Base-by-base conservation (phyloP, 2,797 vertebrate genomes). In the Acrocephalus scirpaceus region DNA sequence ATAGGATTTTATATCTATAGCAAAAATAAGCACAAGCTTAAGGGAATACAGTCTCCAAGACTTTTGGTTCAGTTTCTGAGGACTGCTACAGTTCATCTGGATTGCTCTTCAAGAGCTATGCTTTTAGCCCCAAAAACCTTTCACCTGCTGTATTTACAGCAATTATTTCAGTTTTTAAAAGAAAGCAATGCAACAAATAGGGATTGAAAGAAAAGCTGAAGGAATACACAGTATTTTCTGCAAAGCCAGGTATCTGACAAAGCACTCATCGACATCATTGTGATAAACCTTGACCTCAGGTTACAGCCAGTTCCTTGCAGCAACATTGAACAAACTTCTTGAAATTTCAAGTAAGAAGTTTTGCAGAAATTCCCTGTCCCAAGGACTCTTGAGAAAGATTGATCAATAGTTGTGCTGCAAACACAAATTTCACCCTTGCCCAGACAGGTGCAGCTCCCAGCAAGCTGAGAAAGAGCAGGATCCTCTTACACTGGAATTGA, bases 371-470 rank as follows among this genome's bases (percentile, higher is more conserved):
- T 40, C 50, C 25, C n/a, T 16, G 44, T 40, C 54, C 30, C 30
- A 47, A 65, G 34, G 34, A 8, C 66, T 12, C 21, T 85, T 3
- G 4, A 34, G 67, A 94, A 90, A 86, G 50, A 25, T 18, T 82
- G 79, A 92, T 26, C 0, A 0, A 70, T 86, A 81, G 9, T 3
- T 54, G 17, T 30, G 16, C 45, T 54, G 61, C 73, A 76, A 70
- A 82, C 34, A 64, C 2, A 6, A 30, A 65, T 85, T 76, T 45
- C 60, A 78, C 54, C 65, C 78, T 60, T 80, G 56, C 32, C 64
- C 57, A 77, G 83, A 90, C 94, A 95, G 86, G 94, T 94, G 94
- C 86, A 82, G n/a, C 51, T 81, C 56, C 64, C 70, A 73, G 21
- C 22, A 83, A 64, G 29, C 56, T 64, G 40, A 84, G 73, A 66